Conservation (phyloP, 1,140 invertebrate genomes). For the Eciton burchellii region DNA sequence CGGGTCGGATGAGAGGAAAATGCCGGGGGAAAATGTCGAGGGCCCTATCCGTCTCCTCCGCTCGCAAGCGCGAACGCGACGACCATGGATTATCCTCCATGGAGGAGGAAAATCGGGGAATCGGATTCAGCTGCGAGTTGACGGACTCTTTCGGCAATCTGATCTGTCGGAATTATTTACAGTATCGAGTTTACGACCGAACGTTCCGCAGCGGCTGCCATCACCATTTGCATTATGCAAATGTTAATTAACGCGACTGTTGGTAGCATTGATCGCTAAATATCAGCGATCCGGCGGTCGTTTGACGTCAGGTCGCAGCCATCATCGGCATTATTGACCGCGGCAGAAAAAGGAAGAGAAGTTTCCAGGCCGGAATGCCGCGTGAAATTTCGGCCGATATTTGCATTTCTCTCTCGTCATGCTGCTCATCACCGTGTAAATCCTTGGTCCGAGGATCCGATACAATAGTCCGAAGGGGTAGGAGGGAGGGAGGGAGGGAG, state of each 20-base stretch:
- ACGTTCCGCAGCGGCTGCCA: no score
- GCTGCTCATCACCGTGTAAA: conserved; percentile 49
- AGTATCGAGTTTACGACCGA: no score
- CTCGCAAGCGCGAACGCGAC: not conserved
- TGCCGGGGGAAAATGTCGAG: conserved; percentile 53
- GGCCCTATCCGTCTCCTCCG: not conserved
- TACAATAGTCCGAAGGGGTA: conserved; percentile 41
- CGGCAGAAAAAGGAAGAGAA: conserved; percentile 36
- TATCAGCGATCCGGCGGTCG: conserved; percentile 50
- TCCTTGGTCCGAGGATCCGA: conserved; percentile 47
- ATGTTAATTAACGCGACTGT: no score
- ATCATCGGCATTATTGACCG: conserved; percentile 9
- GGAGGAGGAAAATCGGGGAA: no score
- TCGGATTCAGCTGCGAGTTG: no score
- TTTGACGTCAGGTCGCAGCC: conserved; percentile 18
- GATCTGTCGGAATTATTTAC: no score
- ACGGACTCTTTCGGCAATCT: no score
- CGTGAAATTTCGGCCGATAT: conserved; percentile 68
- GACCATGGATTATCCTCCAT: no score
- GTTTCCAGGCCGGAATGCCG: conserved; percentile 41
- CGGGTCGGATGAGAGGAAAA: no score
- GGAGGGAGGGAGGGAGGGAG: conserved; percentile 31
- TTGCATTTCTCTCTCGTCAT: conserved; percentile 74
- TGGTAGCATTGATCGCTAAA: no score
- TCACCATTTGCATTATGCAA: no score